These are phyloP conservation scores for Mesorhabditis belari DNA, from an alignment of 2,888 invertebrate species.

Conservation along the genomic window DNA sequence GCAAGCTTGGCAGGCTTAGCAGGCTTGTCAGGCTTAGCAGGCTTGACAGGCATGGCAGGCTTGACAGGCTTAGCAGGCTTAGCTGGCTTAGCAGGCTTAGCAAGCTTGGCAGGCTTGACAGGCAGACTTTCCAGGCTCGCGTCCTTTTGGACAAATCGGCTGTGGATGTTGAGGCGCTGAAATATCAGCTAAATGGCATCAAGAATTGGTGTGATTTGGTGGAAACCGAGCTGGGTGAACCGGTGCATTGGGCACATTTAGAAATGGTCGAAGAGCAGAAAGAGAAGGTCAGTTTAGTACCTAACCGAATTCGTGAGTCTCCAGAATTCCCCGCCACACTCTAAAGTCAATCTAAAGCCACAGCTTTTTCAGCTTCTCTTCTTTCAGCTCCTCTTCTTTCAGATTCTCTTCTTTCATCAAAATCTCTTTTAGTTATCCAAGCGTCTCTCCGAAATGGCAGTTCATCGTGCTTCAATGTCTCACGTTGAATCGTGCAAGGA, in stretches of 20 bases:
- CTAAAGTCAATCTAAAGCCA: background rate
- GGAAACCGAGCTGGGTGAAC: constrained; percentile 8
- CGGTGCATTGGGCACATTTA: background rate
- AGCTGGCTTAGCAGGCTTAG: no score
- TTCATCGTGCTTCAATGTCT: constrained; percentile 5
- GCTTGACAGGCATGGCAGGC: no score
- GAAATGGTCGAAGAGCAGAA: background rate
- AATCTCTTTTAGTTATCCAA: no score
- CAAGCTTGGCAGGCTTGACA: no score
- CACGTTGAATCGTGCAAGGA: constrained; percentile 43
- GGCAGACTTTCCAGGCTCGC: no score
- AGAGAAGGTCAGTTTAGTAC: background rate
- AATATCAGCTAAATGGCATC: constrained; percentile 11
- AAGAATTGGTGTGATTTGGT: constrained; percentile 18
- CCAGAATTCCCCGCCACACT: background rate
- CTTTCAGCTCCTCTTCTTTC: background rate
- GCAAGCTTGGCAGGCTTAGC: no score
- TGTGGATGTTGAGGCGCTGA: constrained; percentile 13
- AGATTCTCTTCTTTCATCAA: no score
- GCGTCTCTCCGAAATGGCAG: constrained; percentile 12
- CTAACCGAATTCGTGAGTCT: background rate
- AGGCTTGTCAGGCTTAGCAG: no score
- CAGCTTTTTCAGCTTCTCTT: background rate
- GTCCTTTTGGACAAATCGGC: constrained; percentile 11
- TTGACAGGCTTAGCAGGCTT: no score